Evolutionary conservation across 2,113 vertebrate genomes (phyloP), one percentile per base, ranked within the genome.

Genomic region (Boulengeromyrus knoepffleri): DNA sequence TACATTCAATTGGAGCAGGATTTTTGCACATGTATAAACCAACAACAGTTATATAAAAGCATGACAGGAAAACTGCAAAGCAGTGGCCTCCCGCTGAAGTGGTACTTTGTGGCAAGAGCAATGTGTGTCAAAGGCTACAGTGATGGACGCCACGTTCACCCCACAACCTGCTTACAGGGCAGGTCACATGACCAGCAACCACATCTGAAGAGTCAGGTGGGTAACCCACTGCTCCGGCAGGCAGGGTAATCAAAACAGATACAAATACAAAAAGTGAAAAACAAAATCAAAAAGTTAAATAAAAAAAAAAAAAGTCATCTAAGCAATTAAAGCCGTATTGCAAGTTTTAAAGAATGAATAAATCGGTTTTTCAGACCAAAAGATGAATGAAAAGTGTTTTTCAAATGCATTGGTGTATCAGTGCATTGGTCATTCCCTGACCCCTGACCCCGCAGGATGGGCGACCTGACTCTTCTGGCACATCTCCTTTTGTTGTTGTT

Each of bases 281-380:
- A 50, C 31, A 42, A 50, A 53, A 53, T 21, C 17, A 53, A 53
- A 21, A 53, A 53, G 52, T 83, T 45, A 80, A 53, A 62, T 45
- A 80, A 53, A 62, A 53, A 27, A 42, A 47, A 89, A 53, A 74
- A 21, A 77, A 89, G 10, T 10, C 3, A 52, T 47, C n/a, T 50
- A 66, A 52, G 27, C 36, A 12, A 58, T 89, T 89, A 89, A 89
- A 89, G 52, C 77, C 85, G 49, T 84, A 89, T n/a, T 21, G 89
- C 50, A 56, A 84, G 80, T 83, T 47, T 56, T 13, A 49, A 53
- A 56, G 66, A 89, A 42, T 83, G 36, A 84, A 89, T 39, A 52
- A 52, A 80, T 56, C 66, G 50, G 74, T 83, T 89, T 84, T 84
- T 24, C 46, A 89, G 74, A 83, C 46, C 46, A 52, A 77, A 87